These are phyloP conservation scores for Axinella damicornis DNA, from an alignment of 37 sponge, comb jelly and placozoan species.

Conservation along the genomic window DNA sequence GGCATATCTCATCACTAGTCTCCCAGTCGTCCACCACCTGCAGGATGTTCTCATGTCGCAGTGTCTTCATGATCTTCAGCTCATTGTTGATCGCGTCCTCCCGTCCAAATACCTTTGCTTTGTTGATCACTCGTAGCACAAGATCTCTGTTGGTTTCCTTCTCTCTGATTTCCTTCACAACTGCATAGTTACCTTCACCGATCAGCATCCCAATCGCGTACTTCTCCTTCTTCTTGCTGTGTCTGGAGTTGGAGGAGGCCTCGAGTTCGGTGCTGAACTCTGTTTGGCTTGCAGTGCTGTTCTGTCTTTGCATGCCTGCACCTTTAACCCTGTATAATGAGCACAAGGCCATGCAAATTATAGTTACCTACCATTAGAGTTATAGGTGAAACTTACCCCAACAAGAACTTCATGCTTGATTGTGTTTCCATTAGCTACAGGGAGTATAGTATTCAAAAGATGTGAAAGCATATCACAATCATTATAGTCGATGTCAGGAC, in stretches of 20 bases:
- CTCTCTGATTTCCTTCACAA: conserved; percentile 25
- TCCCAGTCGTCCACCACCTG: conserved; percentile 78
- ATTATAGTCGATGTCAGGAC: too few species aligned
- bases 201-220: conserved; percentile 45
- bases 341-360: too few species aligned
- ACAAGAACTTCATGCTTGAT: too few species aligned
- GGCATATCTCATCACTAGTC: conserved; percentile 22
- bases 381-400: too few species aligned
- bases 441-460: too few species aligned
- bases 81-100: conserved; percentile 74
- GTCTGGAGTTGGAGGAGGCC: not conserved
- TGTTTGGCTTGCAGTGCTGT: not conserved
- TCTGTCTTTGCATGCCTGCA: not conserved
- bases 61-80: conserved; percentile 54
- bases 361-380: too few species aligned
- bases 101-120: conserved; percentile 58
- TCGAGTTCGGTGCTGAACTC: too few species aligned
- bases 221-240: conserved; percentile 32
- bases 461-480: too few species aligned
- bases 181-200: conserved; percentile 57
- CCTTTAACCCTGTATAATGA: too few species aligned
- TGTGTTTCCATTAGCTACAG: too few species aligned
- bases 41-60: conserved; percentile 77
- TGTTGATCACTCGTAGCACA: conserved; percentile 68
- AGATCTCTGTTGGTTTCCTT: conserved; percentile 33